Evolutionary conservation across 1,140 invertebrate genomes (phyloP).

Genomic region (Eciton burchellii): DNA sequence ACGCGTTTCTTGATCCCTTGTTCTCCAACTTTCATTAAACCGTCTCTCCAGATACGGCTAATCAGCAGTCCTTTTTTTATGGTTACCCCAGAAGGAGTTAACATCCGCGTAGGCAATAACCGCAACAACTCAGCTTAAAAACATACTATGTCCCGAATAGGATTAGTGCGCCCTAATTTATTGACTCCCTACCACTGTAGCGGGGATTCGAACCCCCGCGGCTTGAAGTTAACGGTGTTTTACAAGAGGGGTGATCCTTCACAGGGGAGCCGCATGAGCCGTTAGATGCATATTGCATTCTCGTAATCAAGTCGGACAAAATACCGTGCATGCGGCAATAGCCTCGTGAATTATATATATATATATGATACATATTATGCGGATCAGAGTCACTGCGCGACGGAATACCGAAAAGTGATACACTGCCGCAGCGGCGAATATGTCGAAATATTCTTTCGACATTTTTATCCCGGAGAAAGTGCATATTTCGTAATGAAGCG

Average conservation of each 20-base stretch:
- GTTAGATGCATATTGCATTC: constrained; percentile 51
- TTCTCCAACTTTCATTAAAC: neutral
- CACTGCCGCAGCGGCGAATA: neutral
- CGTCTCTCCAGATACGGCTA: constrained; percentile 35
- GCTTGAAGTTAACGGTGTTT: constrained; percentile 63
- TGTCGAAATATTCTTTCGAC: neutral
- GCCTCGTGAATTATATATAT: constrained; percentile 27
- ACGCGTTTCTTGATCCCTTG: constrained; percentile 15
- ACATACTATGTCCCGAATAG: constrained; percentile 55
- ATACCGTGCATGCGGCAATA: constrained; percentile 15
- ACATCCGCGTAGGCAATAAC: constrained; percentile 4
- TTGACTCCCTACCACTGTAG: constrained; percentile 49
- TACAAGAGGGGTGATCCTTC: constrained; percentile 34
- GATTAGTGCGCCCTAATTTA: constrained; percentile 75
- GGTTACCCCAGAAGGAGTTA: constrained; percentile 33
- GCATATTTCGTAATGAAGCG: constrained; percentile 14
- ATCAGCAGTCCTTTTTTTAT: constrained; percentile 34
- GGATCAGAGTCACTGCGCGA: constrained; percentile 1
- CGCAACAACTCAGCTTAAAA: constrained; percentile 62
- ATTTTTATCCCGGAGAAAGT: neutral
- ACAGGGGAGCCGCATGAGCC: constrained; percentile 1
- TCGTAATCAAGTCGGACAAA: constrained; percentile 59
- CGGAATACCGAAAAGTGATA: neutral
- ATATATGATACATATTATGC: neutral
- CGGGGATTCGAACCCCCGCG: constrained; percentile 18